Evolutionary conservation across 2,797 vertebrate genomes (phyloP), one percentile per base, ranked within the genome.

Genomic region (Channallabes apus): DNA sequence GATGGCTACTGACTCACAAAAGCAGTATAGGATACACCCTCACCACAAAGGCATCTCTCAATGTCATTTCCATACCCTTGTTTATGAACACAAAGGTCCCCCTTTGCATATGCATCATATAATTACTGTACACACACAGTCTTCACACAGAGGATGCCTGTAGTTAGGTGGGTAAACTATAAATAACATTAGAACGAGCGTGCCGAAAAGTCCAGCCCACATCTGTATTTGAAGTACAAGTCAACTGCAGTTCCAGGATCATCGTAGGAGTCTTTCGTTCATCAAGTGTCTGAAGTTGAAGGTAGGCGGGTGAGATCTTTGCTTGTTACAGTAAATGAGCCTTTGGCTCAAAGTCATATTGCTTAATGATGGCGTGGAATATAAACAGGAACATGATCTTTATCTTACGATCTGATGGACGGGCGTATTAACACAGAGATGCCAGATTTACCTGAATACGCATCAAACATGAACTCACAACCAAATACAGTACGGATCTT

Each of bases 281-380:
- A 78, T 69, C 67, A 75, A 75, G 56, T 32, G 82, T 72, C 86
- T 46, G n/a, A 61, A 75, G 69, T 12, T 80, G 84, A 72, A 41
- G 65, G 82, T 77, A 75, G 58, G 35, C 77, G 81, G 85, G 27
- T 69, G 76, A 81, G 59, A 85, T 84, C 82, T 62, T 72, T 81
- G 68, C 80, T 65, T 56, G 41, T 72, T 85, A 87, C 79, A 87
- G 84, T 73, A 20, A 75, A 68, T 54, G 79, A 88, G 84, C 85
- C 77, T 41, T 41, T 24, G 83, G 65, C 86, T 78, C 84, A 38
- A 72, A 86, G 68, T 87, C 82, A 41, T 90, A 90, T 90, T 90
- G 89, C 89, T 88, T 87, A 59, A 83, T 78, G 76, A 83, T 67
- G 83, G 29, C 73, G 71, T 76, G 84, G 71, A 76, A 87, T 76